phyloP scores from a whole-genome alignment of 2,797 vertebrate genomes.

The Antrozous pallidus region DNA sequence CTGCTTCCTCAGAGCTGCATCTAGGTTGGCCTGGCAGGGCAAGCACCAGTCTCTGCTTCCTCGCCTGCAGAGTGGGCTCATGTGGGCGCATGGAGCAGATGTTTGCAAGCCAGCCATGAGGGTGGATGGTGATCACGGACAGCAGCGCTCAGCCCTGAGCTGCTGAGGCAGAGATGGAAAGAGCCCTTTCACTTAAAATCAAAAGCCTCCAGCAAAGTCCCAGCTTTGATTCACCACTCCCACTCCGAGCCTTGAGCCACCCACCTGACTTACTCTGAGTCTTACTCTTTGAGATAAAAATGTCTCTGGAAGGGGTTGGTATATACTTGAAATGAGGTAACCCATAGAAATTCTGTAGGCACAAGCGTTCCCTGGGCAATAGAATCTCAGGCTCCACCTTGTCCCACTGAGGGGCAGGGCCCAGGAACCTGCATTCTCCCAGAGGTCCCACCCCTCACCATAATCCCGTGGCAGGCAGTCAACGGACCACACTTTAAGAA shows the following conservation, averaged over 20 bases:
- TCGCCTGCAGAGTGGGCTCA: not conserved
- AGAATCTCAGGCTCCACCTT: not conserved
- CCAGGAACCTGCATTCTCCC: not conserved
- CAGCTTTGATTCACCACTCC: not conserved
- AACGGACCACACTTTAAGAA: not conserved
- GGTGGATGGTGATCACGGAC: not conserved
- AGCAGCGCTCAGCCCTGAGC: not conserved
- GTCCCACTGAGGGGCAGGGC: not conserved
- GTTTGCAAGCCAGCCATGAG: not conserved
- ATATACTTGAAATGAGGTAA: conserved; percentile 21
- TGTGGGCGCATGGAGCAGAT: not conserved
- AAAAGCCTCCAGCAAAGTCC: conserved; percentile 1
- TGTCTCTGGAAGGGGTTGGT: not conserved
- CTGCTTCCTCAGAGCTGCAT: not conserved
- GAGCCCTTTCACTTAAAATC: not conserved
- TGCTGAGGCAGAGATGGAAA: not conserved
- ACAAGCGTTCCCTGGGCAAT: too few relatives aligned
- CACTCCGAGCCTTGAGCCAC: not conserved
- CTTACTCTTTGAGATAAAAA: conserved; percentile 24
- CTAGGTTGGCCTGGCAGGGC: not conserved
- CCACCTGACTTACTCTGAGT: conserved; percentile 24
- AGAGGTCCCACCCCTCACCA: too few relatives aligned
- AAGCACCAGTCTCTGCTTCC: not conserved
- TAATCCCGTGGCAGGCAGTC: not conserved
- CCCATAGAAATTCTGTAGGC: not conserved